Percentiles rank a stretch among this genome's conserved stretches.
These are phyloP conservation scores for Danaus melanippus DNA, from an alignment of 1,140 invertebrate species.

Conservation along the genomic window DNA sequence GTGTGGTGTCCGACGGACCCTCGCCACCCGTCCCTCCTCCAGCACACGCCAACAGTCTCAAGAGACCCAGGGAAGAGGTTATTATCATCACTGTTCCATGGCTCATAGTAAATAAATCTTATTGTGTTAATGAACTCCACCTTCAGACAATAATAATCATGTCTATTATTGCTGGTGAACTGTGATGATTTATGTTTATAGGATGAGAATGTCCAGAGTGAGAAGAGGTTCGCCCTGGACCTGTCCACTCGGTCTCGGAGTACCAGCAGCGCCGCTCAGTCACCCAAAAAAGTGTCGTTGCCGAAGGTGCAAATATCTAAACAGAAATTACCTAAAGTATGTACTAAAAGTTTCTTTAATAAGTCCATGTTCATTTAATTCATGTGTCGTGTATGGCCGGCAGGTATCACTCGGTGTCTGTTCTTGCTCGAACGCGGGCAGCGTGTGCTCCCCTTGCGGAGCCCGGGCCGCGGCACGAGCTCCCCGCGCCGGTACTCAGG, in stretches of 20 bases:
- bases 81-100: neutral
- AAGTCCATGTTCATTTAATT: neutral
- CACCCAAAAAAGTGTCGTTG: neutral
- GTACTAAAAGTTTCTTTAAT: neutral
- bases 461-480: conserved; percentile 76
- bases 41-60: conserved; percentile 30
- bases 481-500: conserved; percentile 85
- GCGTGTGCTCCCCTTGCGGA: conserved; percentile 77
- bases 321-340: conserved; percentile 17
- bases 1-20: conserved; percentile 27
- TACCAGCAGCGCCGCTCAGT: neutral
- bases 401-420: conserved; percentile 44
- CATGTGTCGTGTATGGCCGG: too few species aligned
- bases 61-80: conserved; percentile 43
- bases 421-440: conserved; percentile 77
- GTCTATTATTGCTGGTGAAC: neutral
- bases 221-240: conserved; percentile 45
- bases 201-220: conserved; percentile 18
- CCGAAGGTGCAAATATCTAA: conserved; percentile 20
- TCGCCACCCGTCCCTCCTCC: conserved; percentile 32
- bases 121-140: too few species aligned
- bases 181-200: neutral
- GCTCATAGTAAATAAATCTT: too few species aligned
- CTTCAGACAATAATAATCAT: neutral
- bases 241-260: conserved; percentile 24